Conservation (phyloP, 2,888 invertebrate genomes). For the Sthenelais limicola region DNA sequence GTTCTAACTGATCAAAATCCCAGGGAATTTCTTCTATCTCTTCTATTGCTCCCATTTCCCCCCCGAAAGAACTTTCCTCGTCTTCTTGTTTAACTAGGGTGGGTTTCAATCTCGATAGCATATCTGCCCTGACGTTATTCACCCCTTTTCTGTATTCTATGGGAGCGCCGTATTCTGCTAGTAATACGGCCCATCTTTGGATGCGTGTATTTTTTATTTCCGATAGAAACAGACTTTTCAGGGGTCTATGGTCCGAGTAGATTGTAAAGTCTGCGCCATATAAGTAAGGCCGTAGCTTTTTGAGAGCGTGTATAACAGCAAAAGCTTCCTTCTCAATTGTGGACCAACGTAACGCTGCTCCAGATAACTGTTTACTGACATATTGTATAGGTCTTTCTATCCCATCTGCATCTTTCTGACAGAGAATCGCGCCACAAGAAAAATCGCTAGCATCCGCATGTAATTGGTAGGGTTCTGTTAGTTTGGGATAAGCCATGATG, state of each 20-base stretch:
- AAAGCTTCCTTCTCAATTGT: conserved; percentile 37
- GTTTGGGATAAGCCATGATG: conserved; percentile 24
- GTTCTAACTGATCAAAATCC: not conserved
- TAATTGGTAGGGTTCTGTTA: conserved; percentile 18
- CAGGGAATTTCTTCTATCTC: not conserved
- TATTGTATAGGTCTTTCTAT: conserved; percentile 38
- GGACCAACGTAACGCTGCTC: conserved; percentile 13
- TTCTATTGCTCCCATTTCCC: not conserved
- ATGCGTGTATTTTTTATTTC: conserved; percentile 46
- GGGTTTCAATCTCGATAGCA: conserved; percentile 21
- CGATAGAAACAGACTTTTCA: conserved; percentile 38
- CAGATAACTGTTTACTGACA: conserved; percentile 29
- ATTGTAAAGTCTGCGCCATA: conserved; percentile 38
- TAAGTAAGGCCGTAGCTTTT: conserved; percentile 40
- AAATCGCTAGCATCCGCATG: conserved; percentile 21
- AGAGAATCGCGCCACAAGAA: conserved; percentile 19
- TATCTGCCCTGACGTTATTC: conserved; percentile 42
- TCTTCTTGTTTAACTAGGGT: not conserved
- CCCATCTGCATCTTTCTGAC: conserved; percentile 9
- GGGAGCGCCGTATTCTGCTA: conserved; percentile 46
- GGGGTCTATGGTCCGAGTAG: conserved; percentile 39
- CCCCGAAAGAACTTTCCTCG: too few species aligned
- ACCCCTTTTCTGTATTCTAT: conserved; percentile 44
- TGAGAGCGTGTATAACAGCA: conserved; percentile 24
- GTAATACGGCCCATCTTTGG: conserved; percentile 45